Evolutionary conservation across 2,797 vertebrate species (phyloP).

Genomic region (Diplodus sargus): DNA sequence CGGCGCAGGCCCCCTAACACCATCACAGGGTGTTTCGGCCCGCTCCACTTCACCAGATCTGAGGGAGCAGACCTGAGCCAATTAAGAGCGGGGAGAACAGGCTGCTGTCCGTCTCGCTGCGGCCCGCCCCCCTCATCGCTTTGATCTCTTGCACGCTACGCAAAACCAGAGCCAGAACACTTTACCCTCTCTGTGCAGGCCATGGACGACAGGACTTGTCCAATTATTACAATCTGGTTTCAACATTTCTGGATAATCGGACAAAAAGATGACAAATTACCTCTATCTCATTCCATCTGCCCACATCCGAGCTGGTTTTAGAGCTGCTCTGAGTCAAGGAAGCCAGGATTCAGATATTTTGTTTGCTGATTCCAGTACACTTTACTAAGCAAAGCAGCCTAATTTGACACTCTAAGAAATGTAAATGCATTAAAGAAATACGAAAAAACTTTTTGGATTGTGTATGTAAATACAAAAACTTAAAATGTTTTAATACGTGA

Average conservation of each 20-base stretch:
- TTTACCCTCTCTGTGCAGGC: constrained; percentile 69
- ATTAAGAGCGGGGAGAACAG: constrained; percentile 75
- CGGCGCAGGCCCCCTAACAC: constrained; percentile 72
- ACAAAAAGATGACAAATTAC: constrained; percentile 74
- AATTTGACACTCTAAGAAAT: not conserved
- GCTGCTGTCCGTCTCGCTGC: constrained; percentile 75
- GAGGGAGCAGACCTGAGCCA: constrained; percentile 78
- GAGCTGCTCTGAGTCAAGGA: not conserved
- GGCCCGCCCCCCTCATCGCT: constrained; percentile 63
- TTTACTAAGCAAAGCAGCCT: not conserved
- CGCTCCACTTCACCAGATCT: constrained; percentile 83
- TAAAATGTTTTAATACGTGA: not conserved
- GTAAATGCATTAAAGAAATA: not conserved
- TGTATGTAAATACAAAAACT: not conserved
- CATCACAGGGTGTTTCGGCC: constrained; percentile 77
- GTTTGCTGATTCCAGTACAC: constrained; percentile 1
- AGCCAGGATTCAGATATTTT: constrained; percentile 12
- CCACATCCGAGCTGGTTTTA: constrained; percentile 20
- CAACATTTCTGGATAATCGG: constrained; percentile 72
- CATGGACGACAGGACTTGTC: constrained; percentile 62
- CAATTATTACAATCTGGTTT: constrained; percentile 83
- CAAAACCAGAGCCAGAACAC: constrained; percentile 74
- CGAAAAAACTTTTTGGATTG: too few relatives aligned
- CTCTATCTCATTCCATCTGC: constrained; percentile 56
- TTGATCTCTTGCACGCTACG: constrained; percentile 80